Base-by-base conservation (phyloP, 2,888 invertebrate genomes). In the Sminthurinus aureus region DNA sequence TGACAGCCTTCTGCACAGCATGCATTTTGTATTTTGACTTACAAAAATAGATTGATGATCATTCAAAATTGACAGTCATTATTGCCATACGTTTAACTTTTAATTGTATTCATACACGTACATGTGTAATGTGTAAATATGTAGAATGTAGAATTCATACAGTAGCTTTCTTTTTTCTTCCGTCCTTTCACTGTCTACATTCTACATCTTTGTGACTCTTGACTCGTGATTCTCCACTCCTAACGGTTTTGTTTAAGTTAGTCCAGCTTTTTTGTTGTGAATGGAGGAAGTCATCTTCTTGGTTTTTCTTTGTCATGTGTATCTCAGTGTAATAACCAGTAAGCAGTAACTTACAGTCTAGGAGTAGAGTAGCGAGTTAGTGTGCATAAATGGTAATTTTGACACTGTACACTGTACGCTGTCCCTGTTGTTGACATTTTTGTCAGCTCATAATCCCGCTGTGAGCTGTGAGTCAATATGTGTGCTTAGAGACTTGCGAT, bases 11-110 rank as follows among this genome's bases (percentile, higher is more conserved):
- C 20, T 69, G 1, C n/a, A 26, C 20, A 71, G 26, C 13, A 24
- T 24, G 24, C n/a, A 67, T 13, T 64, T 64, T 67, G n/a, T 67
- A 67, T 67, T 38, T 38, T 38, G 58, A 58, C 58, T 22, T 4
- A 71, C 20, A 26, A 71, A n/a, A 69, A 22, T 71, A 71, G 71
- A 71, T 71, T 71, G 71, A 71, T 71, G 71, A 71, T 71, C 71
- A 71, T 71, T 24, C 8, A 71, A 26, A 71, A 71, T 71, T 26
- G 71, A 71, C 71, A 71, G 71, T 71, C 71, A 71, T 71, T 71
- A 71, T 71, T 71, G 26, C 71, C 24, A 71, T 9, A 71, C 11
- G 8, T 24, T 26, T 52, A 52, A 71, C 11, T 58, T 24, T 26
- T 67, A 67, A 67, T 71, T 71, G 22, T 71, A 71, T 71, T 71